Conservation (phyloP, 2,888 invertebrate species). For the Dynastes hyllus region DNA sequence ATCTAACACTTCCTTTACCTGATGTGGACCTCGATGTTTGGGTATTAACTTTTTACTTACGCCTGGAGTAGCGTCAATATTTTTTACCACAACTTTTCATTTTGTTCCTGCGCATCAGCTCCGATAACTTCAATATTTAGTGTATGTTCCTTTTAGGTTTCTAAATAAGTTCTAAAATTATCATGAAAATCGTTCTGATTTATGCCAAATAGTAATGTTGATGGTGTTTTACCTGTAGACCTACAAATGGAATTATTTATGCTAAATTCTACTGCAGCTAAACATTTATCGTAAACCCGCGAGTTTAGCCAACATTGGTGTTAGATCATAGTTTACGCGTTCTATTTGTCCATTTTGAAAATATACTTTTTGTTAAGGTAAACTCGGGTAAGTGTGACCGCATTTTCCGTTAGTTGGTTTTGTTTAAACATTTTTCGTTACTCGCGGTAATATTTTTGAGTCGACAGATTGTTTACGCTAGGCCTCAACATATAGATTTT, state of each 20-base stretch:
- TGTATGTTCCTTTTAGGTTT: background rate
- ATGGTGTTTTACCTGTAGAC: slow-evolving; percentile 2
- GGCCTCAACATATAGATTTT: no score
- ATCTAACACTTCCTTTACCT: slow-evolving; percentile 3
- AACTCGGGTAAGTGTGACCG: no score
- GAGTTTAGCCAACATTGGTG: slow-evolving; percentile 14
- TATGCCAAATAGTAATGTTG: slow-evolving; percentile 12
- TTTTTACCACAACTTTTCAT: slow-evolving; percentile 7
- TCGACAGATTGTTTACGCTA: no score
- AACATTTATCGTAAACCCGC: background rate
- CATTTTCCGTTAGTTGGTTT: no score
- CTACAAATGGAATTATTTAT: slow-evolving; percentile 10
- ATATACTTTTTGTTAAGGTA: slow-evolving; percentile 2
- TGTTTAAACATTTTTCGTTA: no score
- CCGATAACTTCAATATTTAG: background rate
- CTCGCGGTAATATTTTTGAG: no score
- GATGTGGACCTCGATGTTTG: background rate
- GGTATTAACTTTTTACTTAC: background rate
- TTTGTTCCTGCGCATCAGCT: background rate
- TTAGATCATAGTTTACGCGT: slow-evolving; percentile 6
- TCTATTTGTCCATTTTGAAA: slow-evolving; percentile 12
- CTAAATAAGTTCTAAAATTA: slow-evolving; percentile 7
- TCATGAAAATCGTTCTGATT: slow-evolving; percentile 13
- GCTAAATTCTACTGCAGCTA: slow-evolving; percentile 3
- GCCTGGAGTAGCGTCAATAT: slow-evolving; percentile 9